Conservation (phyloP, 2,888 invertebrate species). For the Seira musarum region DNA sequence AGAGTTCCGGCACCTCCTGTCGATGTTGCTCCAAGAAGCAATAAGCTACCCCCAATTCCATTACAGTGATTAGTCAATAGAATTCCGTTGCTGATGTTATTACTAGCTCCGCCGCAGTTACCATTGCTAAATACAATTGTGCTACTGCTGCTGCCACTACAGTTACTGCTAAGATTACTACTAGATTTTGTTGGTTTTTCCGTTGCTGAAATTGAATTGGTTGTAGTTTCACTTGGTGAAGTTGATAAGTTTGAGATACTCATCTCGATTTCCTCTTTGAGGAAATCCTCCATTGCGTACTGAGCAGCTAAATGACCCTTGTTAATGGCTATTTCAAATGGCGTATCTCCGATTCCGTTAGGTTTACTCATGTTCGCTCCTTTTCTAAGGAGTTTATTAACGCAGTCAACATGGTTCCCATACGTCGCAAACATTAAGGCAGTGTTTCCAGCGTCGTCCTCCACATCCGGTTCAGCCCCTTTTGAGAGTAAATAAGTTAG, state of each 20-base stretch:
- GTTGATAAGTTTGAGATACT: constrained; percentile 19
- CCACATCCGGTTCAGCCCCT: constrained; percentile 82
- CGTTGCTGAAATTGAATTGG: too few species aligned
- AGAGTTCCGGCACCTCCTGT: not conserved
- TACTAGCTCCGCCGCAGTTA: not conserved
- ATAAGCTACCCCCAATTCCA: too few species aligned
- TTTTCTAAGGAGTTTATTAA: constrained; percentile 85
- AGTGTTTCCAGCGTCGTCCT: constrained; percentile 84
- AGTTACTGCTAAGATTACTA: not conserved
- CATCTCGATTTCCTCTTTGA: constrained; percentile 59
- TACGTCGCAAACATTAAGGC: constrained; percentile 93
- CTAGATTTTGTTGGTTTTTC: too few species aligned
- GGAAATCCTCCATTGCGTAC: constrained; percentile 64
- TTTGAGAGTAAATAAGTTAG: constrained; percentile 84
- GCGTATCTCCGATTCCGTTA: constrained; percentile 88
- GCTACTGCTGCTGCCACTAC: too few species aligned
- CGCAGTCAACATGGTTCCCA: constrained; percentile 91
- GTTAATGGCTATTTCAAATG: constrained; percentile 85
- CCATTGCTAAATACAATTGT: too few species aligned
- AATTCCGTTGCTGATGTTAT: constrained; percentile 5
- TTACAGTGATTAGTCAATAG: too few species aligned
- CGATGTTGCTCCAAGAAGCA: not conserved
- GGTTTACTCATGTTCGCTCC: constrained; percentile 86
- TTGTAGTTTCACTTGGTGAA: not conserved
- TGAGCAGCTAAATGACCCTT: constrained; percentile 73